phyloP scores from a whole-genome alignment of 1,140 invertebrate genomes.

The Choristoneura fumiferana region DNA sequence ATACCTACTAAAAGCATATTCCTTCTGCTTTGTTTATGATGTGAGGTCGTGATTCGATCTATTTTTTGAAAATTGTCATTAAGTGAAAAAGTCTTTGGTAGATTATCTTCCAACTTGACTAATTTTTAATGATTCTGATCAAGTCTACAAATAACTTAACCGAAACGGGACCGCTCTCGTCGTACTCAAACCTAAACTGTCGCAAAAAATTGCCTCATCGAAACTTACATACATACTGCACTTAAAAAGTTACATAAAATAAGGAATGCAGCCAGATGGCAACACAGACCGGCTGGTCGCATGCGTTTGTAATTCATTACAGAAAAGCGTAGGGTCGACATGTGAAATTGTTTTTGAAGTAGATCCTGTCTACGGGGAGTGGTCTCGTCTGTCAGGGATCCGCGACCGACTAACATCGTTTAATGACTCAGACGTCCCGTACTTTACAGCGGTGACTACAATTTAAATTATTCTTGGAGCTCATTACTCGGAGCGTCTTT shows the following conservation, averaged over 20 bases:
- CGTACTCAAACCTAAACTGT: no score
- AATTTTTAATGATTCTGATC: no score
- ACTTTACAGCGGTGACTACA: slow-evolving; percentile 8
- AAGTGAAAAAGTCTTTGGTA: no score
- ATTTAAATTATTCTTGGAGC: slow-evolving; percentile 18
- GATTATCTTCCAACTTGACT: no score
- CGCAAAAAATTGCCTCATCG: no score
- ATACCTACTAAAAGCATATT: no score
- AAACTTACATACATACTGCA: no score
- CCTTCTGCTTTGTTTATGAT: no score
- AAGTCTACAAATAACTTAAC: no score
- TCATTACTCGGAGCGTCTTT: slow-evolving; percentile 5
- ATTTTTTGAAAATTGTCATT: no score
- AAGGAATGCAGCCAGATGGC: background rate
- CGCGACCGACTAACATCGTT: slow-evolving; percentile 50
- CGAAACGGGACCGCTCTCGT: no score
- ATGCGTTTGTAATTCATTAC: slow-evolving; percentile 61
- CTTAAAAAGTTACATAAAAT: background rate
- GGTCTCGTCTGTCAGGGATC: slow-evolving; percentile 42
- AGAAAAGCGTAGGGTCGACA: slow-evolving; percentile 35
- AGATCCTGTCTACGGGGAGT: slow-evolving; percentile 50
- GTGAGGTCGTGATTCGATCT: no score
- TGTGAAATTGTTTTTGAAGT: slow-evolving; percentile 58
- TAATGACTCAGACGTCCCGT: slow-evolving; percentile 19
- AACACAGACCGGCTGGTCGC: slow-evolving; percentile 24